A percentile compares a stretch with the other conserved stretches of the same genome.
phyloP scores from a whole-genome alignment of 2,113 vertebrate genomes.

The Gila orcuttii region DNA sequence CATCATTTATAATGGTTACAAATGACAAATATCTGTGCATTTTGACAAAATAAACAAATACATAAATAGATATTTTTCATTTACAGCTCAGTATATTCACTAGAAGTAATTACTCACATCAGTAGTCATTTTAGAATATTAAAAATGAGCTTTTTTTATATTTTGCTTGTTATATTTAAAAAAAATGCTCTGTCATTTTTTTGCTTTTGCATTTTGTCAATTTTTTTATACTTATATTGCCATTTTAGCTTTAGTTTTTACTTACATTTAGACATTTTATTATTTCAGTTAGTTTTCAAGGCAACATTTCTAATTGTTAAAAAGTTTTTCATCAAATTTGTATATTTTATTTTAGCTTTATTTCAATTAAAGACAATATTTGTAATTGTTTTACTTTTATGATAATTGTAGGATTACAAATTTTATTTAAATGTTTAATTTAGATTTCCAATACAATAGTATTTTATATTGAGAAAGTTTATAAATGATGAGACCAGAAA shows the following conservation, averaged over 20 bases:
- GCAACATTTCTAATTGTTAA: neutral
- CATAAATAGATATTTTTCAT: too few species aligned
- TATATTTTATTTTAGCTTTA: neutral
- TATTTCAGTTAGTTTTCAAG: neutral
- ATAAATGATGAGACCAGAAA: too few species aligned
- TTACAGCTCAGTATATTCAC: neutral
- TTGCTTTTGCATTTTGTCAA: neutral
- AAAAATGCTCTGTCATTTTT: neutral
- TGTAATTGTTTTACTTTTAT: neutral
- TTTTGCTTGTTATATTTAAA: neutral
- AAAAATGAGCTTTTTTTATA: neutral
- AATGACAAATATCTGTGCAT: neutral
- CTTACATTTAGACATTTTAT: too few species aligned
- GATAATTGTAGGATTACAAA: too few species aligned
- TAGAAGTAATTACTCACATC: neutral
- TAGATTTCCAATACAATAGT: too few species aligned
- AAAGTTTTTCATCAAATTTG: neutral
- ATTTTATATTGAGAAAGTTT: too few species aligned
- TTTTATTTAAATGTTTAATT: too few species aligned
- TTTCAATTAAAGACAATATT: neutral
- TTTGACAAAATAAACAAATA: neutral
- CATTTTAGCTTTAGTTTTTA: neutral
- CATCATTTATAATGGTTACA: neutral
- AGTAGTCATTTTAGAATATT: neutral
- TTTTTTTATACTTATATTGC: neutral